A percentile compares a stretch with the other conserved stretches of the same genome.
phyloP scores from a whole-genome alignment of 2,888 invertebrate genomes.

The Acholoe squamosa region DNA sequence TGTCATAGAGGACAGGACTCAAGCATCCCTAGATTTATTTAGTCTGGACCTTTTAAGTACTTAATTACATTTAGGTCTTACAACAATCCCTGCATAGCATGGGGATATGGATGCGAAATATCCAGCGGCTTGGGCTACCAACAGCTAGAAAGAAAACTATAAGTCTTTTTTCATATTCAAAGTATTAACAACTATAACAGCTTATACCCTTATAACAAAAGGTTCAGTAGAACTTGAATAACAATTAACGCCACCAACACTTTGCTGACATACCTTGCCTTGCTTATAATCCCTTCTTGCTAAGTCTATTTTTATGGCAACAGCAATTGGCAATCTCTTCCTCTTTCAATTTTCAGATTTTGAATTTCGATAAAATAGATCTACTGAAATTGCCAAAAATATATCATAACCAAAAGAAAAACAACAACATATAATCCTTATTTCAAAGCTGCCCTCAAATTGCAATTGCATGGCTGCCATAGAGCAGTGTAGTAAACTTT shows the following conservation, averaged over 20 bases:
- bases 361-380: not conserved
- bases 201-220: conserved; percentile 14
- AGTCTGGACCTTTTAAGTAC: not conserved
- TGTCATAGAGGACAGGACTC: no score
- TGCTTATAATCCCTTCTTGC: not conserved
- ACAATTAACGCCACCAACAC: conserved; percentile 19
- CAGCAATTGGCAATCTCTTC: not conserved
- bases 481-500: no score
- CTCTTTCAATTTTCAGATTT: no score
- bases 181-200: conserved; percentile 16
- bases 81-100: not conserved
- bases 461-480: no score
- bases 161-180: conserved; percentile 41
- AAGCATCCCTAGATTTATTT: no score
- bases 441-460: no score
- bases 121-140: not conserved
- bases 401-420: not conserved
- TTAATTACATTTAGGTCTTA: not conserved
- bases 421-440: no score
- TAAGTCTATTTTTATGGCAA: not conserved
- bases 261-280: conserved; percentile 43
- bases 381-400: not conserved
- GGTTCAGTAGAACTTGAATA: not conserved
- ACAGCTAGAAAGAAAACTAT: not conserved
- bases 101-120: not conserved